Evolutionary conservation across 2,113 vertebrate genomes (phyloP).

Genomic region (Stictonetta naevosa): DNA sequence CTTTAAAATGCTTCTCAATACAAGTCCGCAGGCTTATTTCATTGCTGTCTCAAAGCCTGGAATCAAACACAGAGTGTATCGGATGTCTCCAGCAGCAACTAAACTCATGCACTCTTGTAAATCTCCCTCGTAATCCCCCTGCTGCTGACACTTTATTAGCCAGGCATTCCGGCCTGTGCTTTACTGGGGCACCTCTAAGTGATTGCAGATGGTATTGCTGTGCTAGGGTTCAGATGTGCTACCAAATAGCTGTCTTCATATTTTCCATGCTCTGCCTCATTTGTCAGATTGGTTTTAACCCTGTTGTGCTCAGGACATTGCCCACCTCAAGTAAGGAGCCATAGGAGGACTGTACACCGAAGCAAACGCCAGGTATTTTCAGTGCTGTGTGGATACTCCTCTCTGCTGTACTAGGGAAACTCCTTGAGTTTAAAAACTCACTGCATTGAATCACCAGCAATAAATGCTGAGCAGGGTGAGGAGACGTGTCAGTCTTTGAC

Average conservation of each 20-base stretch:
- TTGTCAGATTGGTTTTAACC: slow-evolving; percentile 67
- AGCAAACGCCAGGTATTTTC: background rate
- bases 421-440: background rate
- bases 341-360: background rate
- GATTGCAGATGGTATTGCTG: slow-evolving; percentile 69
- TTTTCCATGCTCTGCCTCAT: slow-evolving; percentile 67
- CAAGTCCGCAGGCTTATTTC: slow-evolving; percentile 48
- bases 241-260: slow-evolving; percentile 72
- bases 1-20: slow-evolving; percentile 11
- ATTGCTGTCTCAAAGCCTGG: slow-evolving; percentile 58
- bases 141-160: slow-evolving; percentile 78
- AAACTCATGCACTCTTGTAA: slow-evolving; percentile 75
- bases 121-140: slow-evolving; percentile 73
- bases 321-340: background rate
- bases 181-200: slow-evolving; percentile 71
- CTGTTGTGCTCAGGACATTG: slow-evolving; percentile 44
- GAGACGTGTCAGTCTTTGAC: background rate
- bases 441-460: background rate
- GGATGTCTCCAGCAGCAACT: slow-evolving; percentile 71
- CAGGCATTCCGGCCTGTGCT: slow-evolving; percentile 70
- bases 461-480: background rate
- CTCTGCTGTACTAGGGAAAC: background rate
- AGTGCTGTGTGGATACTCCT: background rate
- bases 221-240: slow-evolving; percentile 60
- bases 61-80: slow-evolving; percentile 67